Percentiles rank a stretch among this genome's conserved stretches.
Conservation (phyloP, 2,888 invertebrate genomes). For the Melanostoma mellinum region DNA sequence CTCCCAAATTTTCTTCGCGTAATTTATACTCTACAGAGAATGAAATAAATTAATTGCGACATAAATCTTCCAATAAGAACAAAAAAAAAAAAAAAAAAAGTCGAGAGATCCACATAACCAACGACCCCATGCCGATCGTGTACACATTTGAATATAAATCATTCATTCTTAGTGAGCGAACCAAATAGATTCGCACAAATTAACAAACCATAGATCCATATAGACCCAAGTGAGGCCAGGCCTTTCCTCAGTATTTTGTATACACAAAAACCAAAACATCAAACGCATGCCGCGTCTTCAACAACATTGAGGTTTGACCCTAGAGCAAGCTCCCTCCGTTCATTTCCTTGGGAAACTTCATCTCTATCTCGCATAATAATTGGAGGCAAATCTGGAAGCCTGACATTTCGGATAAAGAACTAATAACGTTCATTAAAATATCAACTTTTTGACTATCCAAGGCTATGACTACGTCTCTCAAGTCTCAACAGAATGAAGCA, state of each 20-base stretch:
- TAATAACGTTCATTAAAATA: slow-evolving; percentile 57
- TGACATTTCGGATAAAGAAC: slow-evolving; percentile 64
- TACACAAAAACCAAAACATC: slow-evolving; percentile 15
- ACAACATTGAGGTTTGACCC: slow-evolving; percentile 13
- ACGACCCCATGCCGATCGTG: slow-evolving; percentile 62
- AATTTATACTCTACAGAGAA: slow-evolving; percentile 57
- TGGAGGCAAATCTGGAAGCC: slow-evolving; percentile 66
- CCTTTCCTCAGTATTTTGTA: slow-evolving; percentile 8
- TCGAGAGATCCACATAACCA: slow-evolving; percentile 33
- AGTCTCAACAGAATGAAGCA: slow-evolving; percentile 15
- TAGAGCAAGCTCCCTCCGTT: slow-evolving; percentile 14
- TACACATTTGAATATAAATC: slow-evolving; percentile 62
- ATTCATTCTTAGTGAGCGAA: slow-evolving; percentile 40
- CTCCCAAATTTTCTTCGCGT: slow-evolving; percentile 41
- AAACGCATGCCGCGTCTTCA: slow-evolving; percentile 5
- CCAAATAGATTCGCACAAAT: slow-evolving; percentile 69
- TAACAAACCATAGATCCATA: slow-evolving; percentile 59
- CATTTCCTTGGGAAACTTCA: slow-evolving; percentile 63
- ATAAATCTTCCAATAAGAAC: slow-evolving; percentile 63
- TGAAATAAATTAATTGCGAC: slow-evolving; percentile 71
- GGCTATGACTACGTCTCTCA: slow-evolving; percentile 40
- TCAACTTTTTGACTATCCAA: slow-evolving; percentile 58
- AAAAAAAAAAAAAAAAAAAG: slow-evolving; percentile 26
- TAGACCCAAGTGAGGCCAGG: slow-evolving; percentile 28
- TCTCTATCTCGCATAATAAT: slow-evolving; percentile 28